Percentiles rank a stretch among this genome's conserved stretches.
These are phyloP conservation scores for Eudasyphora cyanicolor DNA, from an alignment of 2,888 invertebrate genomes.

Conservation along the genomic window DNA sequence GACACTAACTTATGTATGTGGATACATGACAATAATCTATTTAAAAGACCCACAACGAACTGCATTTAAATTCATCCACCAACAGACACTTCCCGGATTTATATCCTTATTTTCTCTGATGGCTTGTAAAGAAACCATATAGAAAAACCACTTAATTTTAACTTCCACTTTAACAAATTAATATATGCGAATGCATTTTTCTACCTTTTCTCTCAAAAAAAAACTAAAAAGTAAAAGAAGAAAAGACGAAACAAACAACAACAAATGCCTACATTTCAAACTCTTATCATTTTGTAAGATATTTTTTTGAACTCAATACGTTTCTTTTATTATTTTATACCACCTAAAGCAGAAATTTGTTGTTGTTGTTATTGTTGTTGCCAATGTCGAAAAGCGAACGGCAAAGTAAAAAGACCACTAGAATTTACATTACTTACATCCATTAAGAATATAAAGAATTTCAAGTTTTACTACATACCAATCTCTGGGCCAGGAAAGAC, in stretches of 20 bases:
- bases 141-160: constrained; percentile 15
- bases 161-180: neutral
- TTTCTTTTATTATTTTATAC: constrained; percentile 32
- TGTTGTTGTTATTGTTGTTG: neutral
- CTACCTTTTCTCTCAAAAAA: neutral
- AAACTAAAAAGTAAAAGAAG: neutral
- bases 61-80: neutral
- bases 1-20: too few relatives aligned
- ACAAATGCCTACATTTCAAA: constrained; percentile 58
- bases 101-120: neutral
- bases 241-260: constrained; percentile 26
- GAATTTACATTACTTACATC: constrained; percentile 53
- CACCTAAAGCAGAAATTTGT: neutral
- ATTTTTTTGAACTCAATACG: constrained; percentile 27
- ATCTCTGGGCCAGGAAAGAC: constrained; percentile 26
- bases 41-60: neutral
- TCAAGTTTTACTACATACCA: constrained; percentile 59
- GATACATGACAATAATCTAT: too few relatives aligned
- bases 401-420: constrained; percentile 21
- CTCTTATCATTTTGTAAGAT: constrained; percentile 59
- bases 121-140: constrained; percentile 3
- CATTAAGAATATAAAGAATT: constrained; percentile 64
- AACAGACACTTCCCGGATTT: neutral
- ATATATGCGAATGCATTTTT: constrained; percentile 11
- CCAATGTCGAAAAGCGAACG: neutral